Conservation (phyloP, 2,797 vertebrate species). For the Betta splendens region DNA sequence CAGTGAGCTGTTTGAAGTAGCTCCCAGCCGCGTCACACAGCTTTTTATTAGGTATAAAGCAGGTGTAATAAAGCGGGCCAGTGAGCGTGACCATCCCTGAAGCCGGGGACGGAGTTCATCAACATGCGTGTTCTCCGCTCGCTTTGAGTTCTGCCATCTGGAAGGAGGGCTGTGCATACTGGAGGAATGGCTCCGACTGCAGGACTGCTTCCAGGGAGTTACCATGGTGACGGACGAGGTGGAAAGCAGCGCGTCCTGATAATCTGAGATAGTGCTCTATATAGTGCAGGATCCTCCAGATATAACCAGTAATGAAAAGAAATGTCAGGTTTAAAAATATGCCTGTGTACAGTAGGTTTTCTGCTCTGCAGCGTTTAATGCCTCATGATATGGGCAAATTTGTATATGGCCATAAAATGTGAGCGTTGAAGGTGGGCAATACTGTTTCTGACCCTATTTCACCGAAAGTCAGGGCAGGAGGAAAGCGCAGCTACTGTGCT, state of each 20-base stretch:
- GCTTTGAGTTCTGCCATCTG: slow-evolving; percentile 37
- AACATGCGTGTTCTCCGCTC: slow-evolving; percentile 48
- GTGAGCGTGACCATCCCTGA: slow-evolving; percentile 55
- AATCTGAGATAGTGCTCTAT: slow-evolving; percentile 24
- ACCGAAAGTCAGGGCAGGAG: not conserved
- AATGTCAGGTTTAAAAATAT: not conserved
- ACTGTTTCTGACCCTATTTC: not conserved
- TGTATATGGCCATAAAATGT: too few species aligned
- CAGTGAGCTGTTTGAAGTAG: slow-evolving; percentile 55
- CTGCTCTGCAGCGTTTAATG: not conserved
- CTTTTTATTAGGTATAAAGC: slow-evolving; percentile 64
- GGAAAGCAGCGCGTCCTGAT: slow-evolving; percentile 20
- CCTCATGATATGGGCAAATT: too few species aligned
- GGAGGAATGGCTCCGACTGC: slow-evolving; percentile 8
- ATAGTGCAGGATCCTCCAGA: slow-evolving; percentile 1
- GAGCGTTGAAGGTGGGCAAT: too few species aligned
- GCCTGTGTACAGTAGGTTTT: not conserved
- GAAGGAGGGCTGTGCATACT: slow-evolving; percentile 19
- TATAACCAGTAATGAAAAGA: slow-evolving; percentile 13
- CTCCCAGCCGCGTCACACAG: slow-evolving; percentile 45
- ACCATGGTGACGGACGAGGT: slow-evolving; percentile 40
- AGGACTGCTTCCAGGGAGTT: slow-evolving; percentile 37
- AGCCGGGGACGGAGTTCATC: slow-evolving; percentile 56
- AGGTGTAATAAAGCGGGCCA: slow-evolving; percentile 64
- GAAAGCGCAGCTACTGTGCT: not conserved